phyloP scores from a whole-genome alignment of 2,113 vertebrate genomes.

The Macquaria australasica region DNA sequence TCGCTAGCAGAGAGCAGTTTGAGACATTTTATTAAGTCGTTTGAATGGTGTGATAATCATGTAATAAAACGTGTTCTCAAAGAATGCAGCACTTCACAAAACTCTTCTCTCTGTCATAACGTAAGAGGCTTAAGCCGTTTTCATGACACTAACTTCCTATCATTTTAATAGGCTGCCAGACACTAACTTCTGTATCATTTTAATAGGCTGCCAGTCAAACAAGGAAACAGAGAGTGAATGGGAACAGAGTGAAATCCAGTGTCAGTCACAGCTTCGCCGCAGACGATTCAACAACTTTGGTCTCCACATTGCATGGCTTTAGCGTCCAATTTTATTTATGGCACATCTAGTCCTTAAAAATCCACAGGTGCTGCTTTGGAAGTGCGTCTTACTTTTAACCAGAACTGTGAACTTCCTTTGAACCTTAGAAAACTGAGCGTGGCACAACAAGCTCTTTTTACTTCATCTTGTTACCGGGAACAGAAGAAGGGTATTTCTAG shows the following conservation, averaged over 20 bases:
- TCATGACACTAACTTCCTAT: conserved; percentile 68
- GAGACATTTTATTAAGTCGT: conserved; percentile 38
- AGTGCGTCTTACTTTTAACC: neutral
- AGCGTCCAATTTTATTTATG: conserved; percentile 32
- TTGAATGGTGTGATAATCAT: conserved; percentile 64
- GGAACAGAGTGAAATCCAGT: conserved; percentile 52
- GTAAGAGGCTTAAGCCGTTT: conserved; percentile 72
- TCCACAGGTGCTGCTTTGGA: conserved; percentile 48
- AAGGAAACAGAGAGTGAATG: conserved; percentile 41
- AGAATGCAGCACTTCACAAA: conserved; percentile 62
- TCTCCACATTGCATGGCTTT: conserved; percentile 21
- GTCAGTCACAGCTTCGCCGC: conserved; percentile 49
- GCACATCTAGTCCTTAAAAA: conserved; percentile 24
- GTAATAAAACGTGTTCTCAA: conserved; percentile 64
- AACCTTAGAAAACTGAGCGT: conserved; percentile 50
- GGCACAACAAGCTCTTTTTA: conserved; percentile 37
- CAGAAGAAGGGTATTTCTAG: conserved; percentile 45
- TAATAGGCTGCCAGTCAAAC: conserved; percentile 78
- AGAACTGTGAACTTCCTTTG: conserved; percentile 62
- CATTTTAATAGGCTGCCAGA: conserved; percentile 76
- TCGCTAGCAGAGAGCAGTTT: conserved; percentile 9
- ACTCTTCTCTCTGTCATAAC: conserved; percentile 61
- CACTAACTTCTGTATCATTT: conserved; percentile 76
- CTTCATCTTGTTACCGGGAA: conserved; percentile 52
- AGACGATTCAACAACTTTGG: conserved; percentile 50